A percentile compares a stretch with the other conserved stretches of the same genome.
Conservation (phyloP, 2,888 invertebrate species). For the Onchidella celtica region DNA sequence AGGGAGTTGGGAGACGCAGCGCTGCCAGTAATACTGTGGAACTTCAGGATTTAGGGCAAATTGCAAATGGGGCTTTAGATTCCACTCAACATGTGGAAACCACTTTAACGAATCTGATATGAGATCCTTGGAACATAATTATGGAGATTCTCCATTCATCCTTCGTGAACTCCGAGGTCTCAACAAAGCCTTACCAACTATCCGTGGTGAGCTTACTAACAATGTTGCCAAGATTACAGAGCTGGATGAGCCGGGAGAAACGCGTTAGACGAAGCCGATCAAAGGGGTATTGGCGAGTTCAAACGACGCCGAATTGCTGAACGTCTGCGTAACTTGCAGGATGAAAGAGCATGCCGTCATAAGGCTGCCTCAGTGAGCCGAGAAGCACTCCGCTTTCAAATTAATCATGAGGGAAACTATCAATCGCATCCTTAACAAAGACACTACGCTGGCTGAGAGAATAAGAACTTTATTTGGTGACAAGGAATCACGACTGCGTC, state of each 20-base stretch:
- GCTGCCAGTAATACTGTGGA: neutral
- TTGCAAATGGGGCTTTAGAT: neutral
- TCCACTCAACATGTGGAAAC: neutral
- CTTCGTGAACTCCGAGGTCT: slow-evolving; percentile 10
- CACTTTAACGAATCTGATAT: neutral
- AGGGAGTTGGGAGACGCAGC: neutral
- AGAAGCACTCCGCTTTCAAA: neutral
- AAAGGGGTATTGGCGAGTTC: neutral
- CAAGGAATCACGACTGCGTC: neutral
- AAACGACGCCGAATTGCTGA: too few relatives aligned
- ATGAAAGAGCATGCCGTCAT: neutral
- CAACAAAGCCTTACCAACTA: neutral
- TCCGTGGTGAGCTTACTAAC: neutral
- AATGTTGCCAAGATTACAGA: neutral
- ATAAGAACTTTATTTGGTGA: slow-evolving; percentile 5
- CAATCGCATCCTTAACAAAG: neutral
- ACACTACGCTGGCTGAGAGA: slow-evolving; percentile 2
- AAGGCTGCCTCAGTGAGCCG: neutral
- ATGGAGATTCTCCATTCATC: neutral
- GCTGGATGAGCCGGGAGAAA: neutral
- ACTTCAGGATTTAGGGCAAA: neutral
- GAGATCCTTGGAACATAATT: neutral
- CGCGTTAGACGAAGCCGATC: neutral
- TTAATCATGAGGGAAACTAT: slow-evolving; percentile 6
- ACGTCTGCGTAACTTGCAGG: neutral